Conservation (phyloP, 2,797 vertebrate species). For the Heteromormyrus szaboi region DNA sequence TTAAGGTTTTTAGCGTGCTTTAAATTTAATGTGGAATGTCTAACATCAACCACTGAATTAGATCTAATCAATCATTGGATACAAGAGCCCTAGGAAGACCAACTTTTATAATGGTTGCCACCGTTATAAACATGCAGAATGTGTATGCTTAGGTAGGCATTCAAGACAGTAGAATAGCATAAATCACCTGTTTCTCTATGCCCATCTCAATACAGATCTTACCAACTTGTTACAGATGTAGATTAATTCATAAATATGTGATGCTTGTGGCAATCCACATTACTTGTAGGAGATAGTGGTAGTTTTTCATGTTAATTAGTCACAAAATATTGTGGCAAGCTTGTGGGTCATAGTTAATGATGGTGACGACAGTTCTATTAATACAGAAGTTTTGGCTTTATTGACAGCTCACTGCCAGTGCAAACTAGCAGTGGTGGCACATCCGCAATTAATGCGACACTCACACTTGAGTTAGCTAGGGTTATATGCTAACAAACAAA, state of each 20-base stretch:
- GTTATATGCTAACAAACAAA: background rate
- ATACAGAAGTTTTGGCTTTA: background rate
- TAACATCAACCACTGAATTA: background rate
- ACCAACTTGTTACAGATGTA: background rate
- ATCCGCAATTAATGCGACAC: background rate
- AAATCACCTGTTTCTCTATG: background rate
- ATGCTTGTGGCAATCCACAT: background rate
- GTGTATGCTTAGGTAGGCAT: background rate
- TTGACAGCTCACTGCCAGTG: background rate
- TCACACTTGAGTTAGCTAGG: background rate
- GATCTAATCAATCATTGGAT: background rate
- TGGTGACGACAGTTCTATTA: background rate
- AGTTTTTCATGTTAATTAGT: background rate
- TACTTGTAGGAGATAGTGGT: background rate
- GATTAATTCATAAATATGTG: background rate
- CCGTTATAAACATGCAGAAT: background rate
- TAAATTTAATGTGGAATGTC: background rate
- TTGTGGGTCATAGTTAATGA: background rate
- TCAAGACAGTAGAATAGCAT: background rate
- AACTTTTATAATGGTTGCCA: background rate
- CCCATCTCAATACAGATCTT: background rate
- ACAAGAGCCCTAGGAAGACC: background rate
- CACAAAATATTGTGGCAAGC: background rate
- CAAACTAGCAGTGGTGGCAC: background rate
- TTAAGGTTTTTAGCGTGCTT: background rate